A percentile compares a stretch with the other conserved stretches of the same genome.
phyloP scores from a whole-genome alignment of 2,888 invertebrate species.

The Malachius bipustulatus region DNA sequence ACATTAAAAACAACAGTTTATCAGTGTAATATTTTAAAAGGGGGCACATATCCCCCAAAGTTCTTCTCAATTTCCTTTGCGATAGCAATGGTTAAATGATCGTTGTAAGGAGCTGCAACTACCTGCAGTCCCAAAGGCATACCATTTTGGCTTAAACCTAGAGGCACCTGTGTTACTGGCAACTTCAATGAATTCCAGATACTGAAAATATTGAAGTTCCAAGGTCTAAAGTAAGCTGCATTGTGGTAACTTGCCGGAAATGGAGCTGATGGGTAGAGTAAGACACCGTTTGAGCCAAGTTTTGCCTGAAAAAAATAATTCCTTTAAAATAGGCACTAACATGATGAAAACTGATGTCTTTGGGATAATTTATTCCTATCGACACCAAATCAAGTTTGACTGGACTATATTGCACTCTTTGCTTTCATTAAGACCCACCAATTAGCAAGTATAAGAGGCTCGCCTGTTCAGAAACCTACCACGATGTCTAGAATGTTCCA shows the following conservation, averaged over 20 bases:
- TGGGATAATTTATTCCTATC: too few relatives aligned
- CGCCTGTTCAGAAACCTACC: too few relatives aligned
- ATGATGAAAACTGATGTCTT: too few relatives aligned
- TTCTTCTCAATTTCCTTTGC: constrained; percentile 55
- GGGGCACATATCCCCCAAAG: constrained; percentile 61
- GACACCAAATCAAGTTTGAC: too few relatives aligned
- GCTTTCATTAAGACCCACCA: too few relatives aligned
- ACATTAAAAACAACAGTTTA: too few relatives aligned
- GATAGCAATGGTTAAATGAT: constrained; percentile 61
- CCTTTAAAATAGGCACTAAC: too few relatives aligned
- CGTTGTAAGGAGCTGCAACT: constrained; percentile 56
- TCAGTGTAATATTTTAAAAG: too few relatives aligned
- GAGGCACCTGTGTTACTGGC: constrained; percentile 75
- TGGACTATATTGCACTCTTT: too few relatives aligned
- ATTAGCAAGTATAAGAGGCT: too few relatives aligned
- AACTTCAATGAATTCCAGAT: constrained; percentile 74
- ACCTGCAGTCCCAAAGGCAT: constrained; percentile 72
- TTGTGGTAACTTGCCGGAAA: constrained; percentile 72
- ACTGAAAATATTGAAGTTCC: constrained; percentile 76
- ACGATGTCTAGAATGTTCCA: too few relatives aligned
- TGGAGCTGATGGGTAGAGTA: constrained; percentile 74
- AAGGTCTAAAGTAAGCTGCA: constrained; percentile 61
- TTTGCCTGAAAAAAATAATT: constrained; percentile 43
- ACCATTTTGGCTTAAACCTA: constrained; percentile 58
- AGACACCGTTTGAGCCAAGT: constrained; percentile 65